These are phyloP conservation scores for Diogma glabrata DNA, from an alignment of 2,888 invertebrate species.

Conservation along the genomic window DNA sequence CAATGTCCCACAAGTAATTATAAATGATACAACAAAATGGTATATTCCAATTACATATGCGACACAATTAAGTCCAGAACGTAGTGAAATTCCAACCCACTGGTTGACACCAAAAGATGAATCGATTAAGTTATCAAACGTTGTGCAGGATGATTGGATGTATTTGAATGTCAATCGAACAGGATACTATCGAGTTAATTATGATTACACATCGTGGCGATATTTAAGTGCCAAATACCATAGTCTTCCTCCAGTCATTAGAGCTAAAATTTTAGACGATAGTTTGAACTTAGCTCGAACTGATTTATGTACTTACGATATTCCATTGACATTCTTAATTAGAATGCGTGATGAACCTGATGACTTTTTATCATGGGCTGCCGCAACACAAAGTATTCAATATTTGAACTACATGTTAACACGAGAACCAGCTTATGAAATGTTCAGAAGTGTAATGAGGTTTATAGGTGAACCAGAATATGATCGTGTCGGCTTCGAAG, in stretches of 20 bases:
- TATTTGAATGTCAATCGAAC: conserved; percentile 13
- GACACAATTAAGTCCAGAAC: conserved; percentile 28
- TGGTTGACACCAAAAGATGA: conserved; percentile 30
- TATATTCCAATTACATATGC: conserved; percentile 32
- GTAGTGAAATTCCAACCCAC: conserved; percentile 29
- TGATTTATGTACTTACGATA: conserved; percentile 44
- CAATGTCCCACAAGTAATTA: conserved; percentile 28
- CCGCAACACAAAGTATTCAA: conserved; percentile 44
- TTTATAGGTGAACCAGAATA: conserved; percentile 35
- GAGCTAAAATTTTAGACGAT: conserved; percentile 61
- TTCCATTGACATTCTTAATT: conserved; percentile 42
- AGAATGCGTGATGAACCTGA: conserved; percentile 38
- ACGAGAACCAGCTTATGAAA: conserved; percentile 45
- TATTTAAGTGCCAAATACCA: conserved; percentile 42
- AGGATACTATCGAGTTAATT: conserved; percentile 53
- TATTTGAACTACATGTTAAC: conserved; percentile 46
- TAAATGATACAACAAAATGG: conserved; percentile 30
- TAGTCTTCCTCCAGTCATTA: conserved; percentile 43
- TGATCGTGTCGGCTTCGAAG: conserved; percentile 38
- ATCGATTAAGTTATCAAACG: conserved; percentile 27
- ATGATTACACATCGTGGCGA: conserved; percentile 49
- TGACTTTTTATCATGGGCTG: conserved; percentile 49
- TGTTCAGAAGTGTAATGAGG: conserved; percentile 41
- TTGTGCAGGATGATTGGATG: conserved; percentile 13
- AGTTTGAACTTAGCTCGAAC: conserved; percentile 46